Base-by-base conservation (phyloP, 2,113 vertebrate genomes). In the Daphoenositta chrysoptera region DNA sequence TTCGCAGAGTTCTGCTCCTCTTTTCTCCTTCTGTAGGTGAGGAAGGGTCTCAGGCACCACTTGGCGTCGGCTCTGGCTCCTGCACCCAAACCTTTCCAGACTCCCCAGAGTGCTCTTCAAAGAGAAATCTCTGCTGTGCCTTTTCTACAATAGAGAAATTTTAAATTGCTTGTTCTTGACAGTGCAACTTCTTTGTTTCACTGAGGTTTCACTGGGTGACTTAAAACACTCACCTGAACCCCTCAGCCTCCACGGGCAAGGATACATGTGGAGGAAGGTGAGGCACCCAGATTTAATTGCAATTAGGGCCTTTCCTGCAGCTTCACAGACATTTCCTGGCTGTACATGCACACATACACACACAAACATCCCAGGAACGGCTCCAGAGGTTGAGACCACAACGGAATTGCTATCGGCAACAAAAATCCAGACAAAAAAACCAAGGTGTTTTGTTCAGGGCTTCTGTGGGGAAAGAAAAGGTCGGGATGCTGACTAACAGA, bases 251-350 rank as follows among this genome's bases (percentile, higher is more conserved):
- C 6, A 3, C 1, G 42, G 23, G 79, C 93, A 96, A 95, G 22
- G 75, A 68, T 45, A 76, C 6, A 22, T 14, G 85, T 73, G 83
- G 83, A 87, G 23, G 40, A 57, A 68, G 40, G 53, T 31, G 58
- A 86, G 44, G 37, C 15, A 35, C 11, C 8, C 24, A 26, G 23
- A 47, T 82, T 87, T 86, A 33, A 69, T 44, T 76, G 15, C 28
- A 48, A 14, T 68, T 56, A 44, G 16, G 12, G 27, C 31, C 21
- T 75, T 58, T 80, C 63, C 66, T 83, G 90, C 50, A 77, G 71
- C 39, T 88, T 69, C 73, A 33, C 37, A 50, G 61, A 16, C 58
- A 45, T 92, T 76, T 97, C 90, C 94, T 92, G 6, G 76, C 88
- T 91, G 58, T 22, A 35, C 60, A 3, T 4, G 11, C 22, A 17